These are phyloP conservation scores for Cephalopterus ornatus DNA, from an alignment of 2,113 vertebrate genomes.

Conservation along the genomic window DNA sequence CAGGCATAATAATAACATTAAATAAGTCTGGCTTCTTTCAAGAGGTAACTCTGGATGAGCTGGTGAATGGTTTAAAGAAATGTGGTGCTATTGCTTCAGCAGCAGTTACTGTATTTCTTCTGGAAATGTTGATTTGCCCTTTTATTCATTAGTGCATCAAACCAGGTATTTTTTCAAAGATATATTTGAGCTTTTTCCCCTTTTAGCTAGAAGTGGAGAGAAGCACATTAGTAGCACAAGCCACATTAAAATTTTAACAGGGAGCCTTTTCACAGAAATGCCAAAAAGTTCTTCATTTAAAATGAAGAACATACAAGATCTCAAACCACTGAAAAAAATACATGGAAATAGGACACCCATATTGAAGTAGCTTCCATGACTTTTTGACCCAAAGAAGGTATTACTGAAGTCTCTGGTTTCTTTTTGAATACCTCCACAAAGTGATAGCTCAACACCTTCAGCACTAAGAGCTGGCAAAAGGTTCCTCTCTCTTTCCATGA, in stretches of 20 bases:
- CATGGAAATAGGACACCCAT: background rate
- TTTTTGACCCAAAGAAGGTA: background rate
- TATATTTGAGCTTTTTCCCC: background rate
- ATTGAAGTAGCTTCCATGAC: background rate
- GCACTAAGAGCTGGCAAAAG: background rate
- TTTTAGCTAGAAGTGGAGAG: background rate
- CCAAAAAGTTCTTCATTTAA: background rate
- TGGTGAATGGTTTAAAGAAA: background rate
- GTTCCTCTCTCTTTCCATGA: background rate
- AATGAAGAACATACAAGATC: background rate
- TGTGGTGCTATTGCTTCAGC: background rate
- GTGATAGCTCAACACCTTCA: background rate
- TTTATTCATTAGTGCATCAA: background rate
- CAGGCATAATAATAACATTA: background rate
- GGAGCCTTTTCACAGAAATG: background rate
- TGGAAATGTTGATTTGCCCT: background rate
- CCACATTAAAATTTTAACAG: slow-evolving; percentile 17
- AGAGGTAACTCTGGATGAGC: background rate
- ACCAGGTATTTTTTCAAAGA: background rate
- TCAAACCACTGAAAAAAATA: background rate
- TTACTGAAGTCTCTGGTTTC: background rate
- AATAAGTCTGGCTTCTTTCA: background rate
- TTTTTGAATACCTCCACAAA: background rate
- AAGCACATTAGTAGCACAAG: background rate
- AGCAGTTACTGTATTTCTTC: background rate